Conservation (phyloP, 1,140 invertebrate species). For the Ladona fulva region DNA sequence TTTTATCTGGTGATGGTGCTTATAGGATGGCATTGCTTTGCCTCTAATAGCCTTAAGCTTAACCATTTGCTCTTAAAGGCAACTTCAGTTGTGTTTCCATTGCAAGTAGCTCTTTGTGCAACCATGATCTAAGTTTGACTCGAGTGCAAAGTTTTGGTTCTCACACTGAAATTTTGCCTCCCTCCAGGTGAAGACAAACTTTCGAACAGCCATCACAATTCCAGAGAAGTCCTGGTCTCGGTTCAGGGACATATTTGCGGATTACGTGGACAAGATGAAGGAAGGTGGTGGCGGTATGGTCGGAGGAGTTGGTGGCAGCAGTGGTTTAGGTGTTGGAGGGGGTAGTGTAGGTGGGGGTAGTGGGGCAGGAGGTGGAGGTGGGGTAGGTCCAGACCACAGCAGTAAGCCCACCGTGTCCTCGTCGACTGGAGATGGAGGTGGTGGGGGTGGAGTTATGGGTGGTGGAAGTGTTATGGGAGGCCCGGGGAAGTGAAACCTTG, state of each 20-base stretch:
- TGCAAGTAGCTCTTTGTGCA: too few species aligned
- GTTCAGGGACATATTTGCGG: conserved; percentile 91
- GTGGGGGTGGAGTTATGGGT: not conserved
- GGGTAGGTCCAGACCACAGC: not conserved
- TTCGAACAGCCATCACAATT: conserved; percentile 95
- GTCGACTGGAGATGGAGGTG: not conserved
- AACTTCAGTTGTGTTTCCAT: too few species aligned
- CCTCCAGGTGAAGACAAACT: conserved; percentile 88
- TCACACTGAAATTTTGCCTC: too few species aligned
- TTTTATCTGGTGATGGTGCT: too few species aligned
- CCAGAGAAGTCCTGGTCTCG: conserved; percentile 95
- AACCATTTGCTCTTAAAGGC: too few species aligned
- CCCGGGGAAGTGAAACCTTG: not conserved
- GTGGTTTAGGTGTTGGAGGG: conserved; percentile 28
- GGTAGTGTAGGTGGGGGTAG: conserved; percentile 21
- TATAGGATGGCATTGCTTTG: too few species aligned
- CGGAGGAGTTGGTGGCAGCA: conserved; percentile 31
- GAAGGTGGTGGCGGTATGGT: conserved; percentile 36
- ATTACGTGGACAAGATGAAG: conserved; percentile 91
- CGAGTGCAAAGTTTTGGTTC: too few species aligned
- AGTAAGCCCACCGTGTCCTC: conserved; percentile 1
- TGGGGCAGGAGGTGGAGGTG: not conserved
- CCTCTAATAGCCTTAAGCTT: too few species aligned
- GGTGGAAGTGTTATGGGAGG: not conserved
- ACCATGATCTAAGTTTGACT: too few species aligned